These are phyloP conservation scores for Heliconius hewitsoni DNA, from an alignment of 1,140 invertebrate species.

Conservation along the genomic window DNA sequence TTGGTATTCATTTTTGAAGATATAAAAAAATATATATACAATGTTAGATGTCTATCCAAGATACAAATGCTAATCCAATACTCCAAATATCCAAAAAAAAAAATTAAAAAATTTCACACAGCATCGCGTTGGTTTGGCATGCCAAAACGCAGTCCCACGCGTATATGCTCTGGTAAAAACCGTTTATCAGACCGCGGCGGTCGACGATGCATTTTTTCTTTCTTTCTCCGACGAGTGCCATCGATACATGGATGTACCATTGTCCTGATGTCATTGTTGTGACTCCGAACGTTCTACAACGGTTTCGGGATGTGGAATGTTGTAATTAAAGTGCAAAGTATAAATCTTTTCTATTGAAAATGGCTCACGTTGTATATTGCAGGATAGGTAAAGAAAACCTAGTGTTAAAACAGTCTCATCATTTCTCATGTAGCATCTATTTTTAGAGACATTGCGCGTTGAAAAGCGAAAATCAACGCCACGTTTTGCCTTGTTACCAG, in stretches of 20 bases:
- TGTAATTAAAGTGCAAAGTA: background rate
- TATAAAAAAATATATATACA: background rate
- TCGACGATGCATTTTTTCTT: conserved; percentile 63
- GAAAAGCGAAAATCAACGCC: too few relatives aligned
- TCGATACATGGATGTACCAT: conserved; percentile 60
- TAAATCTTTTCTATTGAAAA: background rate
- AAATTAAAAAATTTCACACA: conserved; percentile 27
- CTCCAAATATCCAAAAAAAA: background rate
- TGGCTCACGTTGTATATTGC: background rate
- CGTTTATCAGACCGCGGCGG: conserved; percentile 50
- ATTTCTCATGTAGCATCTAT: too few relatives aligned
- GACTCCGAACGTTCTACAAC: conserved; percentile 51
- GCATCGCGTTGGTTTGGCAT: conserved; percentile 26
- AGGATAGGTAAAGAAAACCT: background rate
- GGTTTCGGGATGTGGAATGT: conserved; percentile 13
- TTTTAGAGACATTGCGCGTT: too few relatives aligned
- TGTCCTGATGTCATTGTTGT: conserved; percentile 65
- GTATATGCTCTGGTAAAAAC: conserved; percentile 49
- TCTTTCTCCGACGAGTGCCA: conserved; percentile 65
- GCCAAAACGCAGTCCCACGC: conserved; percentile 52
- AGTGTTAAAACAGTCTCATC: too few relatives aligned
- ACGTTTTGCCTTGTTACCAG: too few relatives aligned
- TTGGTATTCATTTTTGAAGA: background rate
- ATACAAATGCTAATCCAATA: background rate
- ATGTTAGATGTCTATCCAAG: background rate